Conservation (phyloP, 2,888 invertebrate genomes). For the Eupithecia tripunctaria region DNA sequence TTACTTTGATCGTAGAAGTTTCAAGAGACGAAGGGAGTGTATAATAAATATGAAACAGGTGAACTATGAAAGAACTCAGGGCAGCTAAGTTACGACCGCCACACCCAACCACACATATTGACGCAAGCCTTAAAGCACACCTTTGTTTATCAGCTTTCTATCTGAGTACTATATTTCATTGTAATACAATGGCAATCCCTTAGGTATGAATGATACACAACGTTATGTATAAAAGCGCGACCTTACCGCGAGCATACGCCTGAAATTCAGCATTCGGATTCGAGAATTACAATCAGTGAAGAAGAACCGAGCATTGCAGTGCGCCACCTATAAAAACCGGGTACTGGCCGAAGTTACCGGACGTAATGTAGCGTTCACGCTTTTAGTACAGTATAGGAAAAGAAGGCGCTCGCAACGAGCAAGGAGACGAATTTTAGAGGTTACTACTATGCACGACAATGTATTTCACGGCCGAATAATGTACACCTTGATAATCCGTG, state of each 20-base stretch:
- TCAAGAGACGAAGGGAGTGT: not conserved
- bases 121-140: constrained; percentile 67
- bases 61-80: constrained; percentile 48
- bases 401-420: no score
- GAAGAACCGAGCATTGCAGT: not conserved
- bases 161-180: constrained; percentile 57
- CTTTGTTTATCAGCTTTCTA: constrained; percentile 75
- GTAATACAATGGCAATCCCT: constrained; percentile 25
- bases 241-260: not conserved
- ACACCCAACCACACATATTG: constrained; percentile 71
- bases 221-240: constrained; percentile 12
- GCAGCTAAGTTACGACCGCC: constrained; percentile 48
- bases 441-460: no score
- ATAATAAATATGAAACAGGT: constrained; percentile 49
- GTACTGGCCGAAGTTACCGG: no score
- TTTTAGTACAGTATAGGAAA: no score
- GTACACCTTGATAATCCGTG: no score
- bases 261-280: not conserved
- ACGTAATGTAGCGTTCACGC: no score
- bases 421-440: no score
- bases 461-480: no score
- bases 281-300: not conserved
- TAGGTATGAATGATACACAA: constrained; percentile 14
- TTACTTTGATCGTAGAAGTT: not conserved
- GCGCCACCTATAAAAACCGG: no score